Percentiles rank a stretch among this genome's conserved stretches.
Evolutionary conservation across 2,888 invertebrate genomes (phyloP).

Genomic region (Adineta ricciae): DNA sequence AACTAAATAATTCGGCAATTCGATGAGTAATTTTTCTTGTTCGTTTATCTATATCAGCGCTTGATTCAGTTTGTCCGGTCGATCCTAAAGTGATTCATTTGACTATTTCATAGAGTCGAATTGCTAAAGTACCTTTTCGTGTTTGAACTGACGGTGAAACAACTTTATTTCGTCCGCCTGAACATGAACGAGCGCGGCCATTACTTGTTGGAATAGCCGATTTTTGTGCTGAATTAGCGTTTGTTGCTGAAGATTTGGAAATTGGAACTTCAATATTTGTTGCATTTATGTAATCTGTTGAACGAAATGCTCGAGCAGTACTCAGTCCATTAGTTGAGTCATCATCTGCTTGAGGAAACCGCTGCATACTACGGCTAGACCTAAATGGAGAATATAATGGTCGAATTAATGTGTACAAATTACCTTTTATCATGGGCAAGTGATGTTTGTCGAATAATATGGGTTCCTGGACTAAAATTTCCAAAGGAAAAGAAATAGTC

Average conservation of each 20-base stretch:
- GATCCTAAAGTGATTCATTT: not conserved
- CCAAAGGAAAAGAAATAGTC: not conserved
- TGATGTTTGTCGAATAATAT: not conserved
- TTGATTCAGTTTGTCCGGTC: not conserved
- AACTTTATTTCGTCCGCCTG: not conserved
- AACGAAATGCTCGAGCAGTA: not conserved
- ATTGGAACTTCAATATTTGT: not conserved
- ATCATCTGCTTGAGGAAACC: not conserved
- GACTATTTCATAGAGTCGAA: not conserved
- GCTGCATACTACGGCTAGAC: conserved; percentile 18
- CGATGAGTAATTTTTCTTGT: conserved; percentile 11
- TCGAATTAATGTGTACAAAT: not conserved
- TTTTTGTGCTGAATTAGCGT: not conserved
- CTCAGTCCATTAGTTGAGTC: not conserved
- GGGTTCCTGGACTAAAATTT: not conserved
- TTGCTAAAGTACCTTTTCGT: not conserved
- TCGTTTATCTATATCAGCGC: conserved; percentile 8
- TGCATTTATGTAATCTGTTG: not conserved
- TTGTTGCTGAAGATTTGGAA: not conserved
- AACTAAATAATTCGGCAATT: not conserved
- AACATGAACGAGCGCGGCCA: conserved; percentile 6
- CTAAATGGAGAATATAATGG: not conserved
- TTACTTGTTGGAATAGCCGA: not conserved
- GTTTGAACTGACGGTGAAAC: not conserved
- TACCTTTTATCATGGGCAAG: not conserved